Percentiles rank a stretch among this genome's conserved stretches.
Conservation (phyloP, 2,888 invertebrate genomes). For the Salticus scenicus region DNA sequence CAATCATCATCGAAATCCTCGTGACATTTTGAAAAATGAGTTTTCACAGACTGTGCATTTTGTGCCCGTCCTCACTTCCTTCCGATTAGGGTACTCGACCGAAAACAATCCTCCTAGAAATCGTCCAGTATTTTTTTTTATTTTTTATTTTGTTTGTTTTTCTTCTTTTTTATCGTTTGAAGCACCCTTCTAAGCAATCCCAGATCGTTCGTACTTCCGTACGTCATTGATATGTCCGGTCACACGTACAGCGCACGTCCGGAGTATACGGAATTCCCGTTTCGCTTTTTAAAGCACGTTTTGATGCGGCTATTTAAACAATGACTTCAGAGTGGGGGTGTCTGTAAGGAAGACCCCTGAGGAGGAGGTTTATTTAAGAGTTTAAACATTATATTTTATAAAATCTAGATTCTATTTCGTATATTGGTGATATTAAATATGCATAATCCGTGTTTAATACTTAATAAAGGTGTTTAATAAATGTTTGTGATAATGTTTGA, state of each 20-base stretch:
- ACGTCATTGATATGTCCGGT: constrained; percentile 14
- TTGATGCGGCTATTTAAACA: constrained; percentile 4
- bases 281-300: constrained; percentile 4
- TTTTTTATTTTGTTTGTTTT: not conserved
- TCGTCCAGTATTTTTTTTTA: not conserved
- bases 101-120: not conserved
- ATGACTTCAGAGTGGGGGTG: not conserved
- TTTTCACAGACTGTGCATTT: constrained; percentile 17
- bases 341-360: too few relatives aligned
- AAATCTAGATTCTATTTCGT: too few relatives aligned
- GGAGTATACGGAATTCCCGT: constrained; percentile 5
- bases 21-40: constrained; percentile 54
- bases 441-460: too few relatives aligned
- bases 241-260: not conserved
- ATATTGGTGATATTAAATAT: too few relatives aligned
- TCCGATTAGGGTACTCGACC: constrained; percentile 3
- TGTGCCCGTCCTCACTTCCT: constrained; percentile 6
- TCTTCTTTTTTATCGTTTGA: not conserved
- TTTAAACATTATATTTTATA: too few relatives aligned
- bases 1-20: constrained; percentile 25
- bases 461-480: too few relatives aligned
- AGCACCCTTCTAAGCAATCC: not conserved
- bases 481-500: too few relatives aligned
- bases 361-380: not conserved
- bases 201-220: not conserved